Conservation (phyloP, 2,113 vertebrate species). For the Eubucco bourcierii region DNA sequence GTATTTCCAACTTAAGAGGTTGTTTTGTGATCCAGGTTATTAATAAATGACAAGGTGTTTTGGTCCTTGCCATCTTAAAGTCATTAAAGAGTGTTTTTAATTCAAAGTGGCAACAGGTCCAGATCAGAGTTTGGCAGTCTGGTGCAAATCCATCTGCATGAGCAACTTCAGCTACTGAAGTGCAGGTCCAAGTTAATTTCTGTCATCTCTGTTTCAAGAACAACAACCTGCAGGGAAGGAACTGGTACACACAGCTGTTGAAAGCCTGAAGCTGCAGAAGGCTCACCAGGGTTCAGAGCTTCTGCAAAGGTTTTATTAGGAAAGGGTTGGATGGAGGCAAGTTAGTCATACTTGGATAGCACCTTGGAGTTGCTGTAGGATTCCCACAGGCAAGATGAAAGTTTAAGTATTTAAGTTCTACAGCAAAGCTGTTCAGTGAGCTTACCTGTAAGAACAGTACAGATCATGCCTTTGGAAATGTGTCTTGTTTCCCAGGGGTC, state of each 20-base stretch:
- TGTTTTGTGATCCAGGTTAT: neutral
- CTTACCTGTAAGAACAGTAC: neutral
- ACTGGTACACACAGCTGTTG: neutral
- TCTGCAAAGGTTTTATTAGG: neutral
- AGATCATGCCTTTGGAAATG: neutral
- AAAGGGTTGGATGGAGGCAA: neutral
- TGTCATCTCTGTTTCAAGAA: neutral
- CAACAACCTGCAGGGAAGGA: neutral
- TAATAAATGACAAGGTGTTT: neutral
- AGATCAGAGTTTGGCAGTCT: neutral
- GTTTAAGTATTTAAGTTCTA: neutral
- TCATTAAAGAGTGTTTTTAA: neutral
- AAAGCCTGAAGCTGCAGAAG: neutral
- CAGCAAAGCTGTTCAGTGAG: neutral
- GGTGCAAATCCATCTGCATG: neutral
- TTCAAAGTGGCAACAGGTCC: neutral
- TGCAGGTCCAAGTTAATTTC: neutral
- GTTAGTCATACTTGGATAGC: neutral
- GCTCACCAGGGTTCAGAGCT: neutral
- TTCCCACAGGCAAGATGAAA: neutral
- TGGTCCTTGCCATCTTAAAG: neutral
- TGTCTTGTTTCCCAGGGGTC: accelerated
- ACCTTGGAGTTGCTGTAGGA: neutral
- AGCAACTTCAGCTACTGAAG: neutral
- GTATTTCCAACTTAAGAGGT: neutral